Percentiles rank a stretch among this genome's conserved stretches.
Evolutionary conservation across 1,140 invertebrate species (phyloP).

Genomic region (Lithobius niger): DNA sequence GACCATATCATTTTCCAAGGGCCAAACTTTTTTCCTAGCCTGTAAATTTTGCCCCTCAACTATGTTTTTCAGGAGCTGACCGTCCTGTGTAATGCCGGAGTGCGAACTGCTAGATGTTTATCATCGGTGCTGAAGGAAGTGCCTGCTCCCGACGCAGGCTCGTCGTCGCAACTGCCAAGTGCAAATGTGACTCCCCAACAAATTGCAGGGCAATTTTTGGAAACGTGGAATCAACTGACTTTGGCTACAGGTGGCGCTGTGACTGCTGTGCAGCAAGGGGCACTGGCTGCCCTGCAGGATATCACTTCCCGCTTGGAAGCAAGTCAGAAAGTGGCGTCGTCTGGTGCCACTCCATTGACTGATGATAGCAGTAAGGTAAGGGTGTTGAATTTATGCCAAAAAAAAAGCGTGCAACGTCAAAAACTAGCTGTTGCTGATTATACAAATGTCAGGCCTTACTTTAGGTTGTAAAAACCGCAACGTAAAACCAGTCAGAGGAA

Average conservation of each 20-base stretch:
- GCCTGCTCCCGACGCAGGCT: neutral
- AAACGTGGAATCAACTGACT: neutral
- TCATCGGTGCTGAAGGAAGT: neutral
- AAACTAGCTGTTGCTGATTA: too few relatives aligned
- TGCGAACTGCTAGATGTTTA: neutral
- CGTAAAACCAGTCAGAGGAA: too few relatives aligned
- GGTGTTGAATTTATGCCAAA: too few relatives aligned
- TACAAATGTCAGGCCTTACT: too few relatives aligned
- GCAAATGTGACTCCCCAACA: neutral
- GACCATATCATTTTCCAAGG: too few relatives aligned
- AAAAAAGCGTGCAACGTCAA: too few relatives aligned
- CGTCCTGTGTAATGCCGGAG: neutral
- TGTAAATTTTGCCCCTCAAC: too few relatives aligned
- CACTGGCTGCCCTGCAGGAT: neutral
- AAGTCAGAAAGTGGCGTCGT: too few relatives aligned
- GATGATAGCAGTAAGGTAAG: too few relatives aligned
- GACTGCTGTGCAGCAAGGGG: neutral
- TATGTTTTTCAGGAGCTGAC: conserved; percentile 1
- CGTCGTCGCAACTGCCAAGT: neutral
- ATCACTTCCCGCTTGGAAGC: neutral
- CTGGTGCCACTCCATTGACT: too few relatives aligned
- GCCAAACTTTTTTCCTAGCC: too few relatives aligned
- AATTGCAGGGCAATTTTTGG: neutral
- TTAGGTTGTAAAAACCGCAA: too few relatives aligned
- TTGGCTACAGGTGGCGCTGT: neutral